phyloP scores from a whole-genome alignment of 2,797 vertebrate species.

The Schizopygopsis malacanthus region DNA sequence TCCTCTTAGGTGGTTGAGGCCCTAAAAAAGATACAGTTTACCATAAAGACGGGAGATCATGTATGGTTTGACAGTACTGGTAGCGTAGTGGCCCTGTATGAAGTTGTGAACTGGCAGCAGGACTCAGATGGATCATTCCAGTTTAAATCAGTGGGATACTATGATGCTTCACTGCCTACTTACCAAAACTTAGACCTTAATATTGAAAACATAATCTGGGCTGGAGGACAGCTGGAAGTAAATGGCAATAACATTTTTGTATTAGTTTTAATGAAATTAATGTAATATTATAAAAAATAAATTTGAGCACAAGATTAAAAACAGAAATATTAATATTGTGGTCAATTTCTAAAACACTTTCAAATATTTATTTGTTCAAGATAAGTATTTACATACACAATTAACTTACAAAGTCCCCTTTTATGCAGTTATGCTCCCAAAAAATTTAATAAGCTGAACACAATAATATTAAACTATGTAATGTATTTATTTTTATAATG shows the following conservation, averaged over 20 bases:
- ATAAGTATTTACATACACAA: not conserved
- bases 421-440: not conserved
- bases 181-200: conserved; percentile 70
- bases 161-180: not conserved
- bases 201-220: conserved; percentile 70
- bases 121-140: too few relatives aligned
- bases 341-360: not conserved
- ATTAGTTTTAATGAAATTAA: not conserved
- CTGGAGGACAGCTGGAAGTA: conserved; percentile 68
- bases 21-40: too few relatives aligned
- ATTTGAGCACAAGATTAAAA: not conserved
- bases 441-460: not conserved
- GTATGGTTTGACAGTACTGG: too few relatives aligned
- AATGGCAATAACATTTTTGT: not conserved
- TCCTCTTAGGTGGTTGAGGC: too few relatives aligned
- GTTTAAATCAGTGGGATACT: too few relatives aligned
- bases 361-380: not conserved
- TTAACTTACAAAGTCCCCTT: not conserved
- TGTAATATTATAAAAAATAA: not conserved
- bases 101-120: too few relatives aligned
- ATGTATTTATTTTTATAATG: not conserved
- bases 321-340: not conserved
- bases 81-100: too few relatives aligned
- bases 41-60: too few relatives aligned
- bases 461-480: not conserved